phyloP scores from a whole-genome alignment of 64 coral and sea anemone species.

The Porites australiensis region DNA sequence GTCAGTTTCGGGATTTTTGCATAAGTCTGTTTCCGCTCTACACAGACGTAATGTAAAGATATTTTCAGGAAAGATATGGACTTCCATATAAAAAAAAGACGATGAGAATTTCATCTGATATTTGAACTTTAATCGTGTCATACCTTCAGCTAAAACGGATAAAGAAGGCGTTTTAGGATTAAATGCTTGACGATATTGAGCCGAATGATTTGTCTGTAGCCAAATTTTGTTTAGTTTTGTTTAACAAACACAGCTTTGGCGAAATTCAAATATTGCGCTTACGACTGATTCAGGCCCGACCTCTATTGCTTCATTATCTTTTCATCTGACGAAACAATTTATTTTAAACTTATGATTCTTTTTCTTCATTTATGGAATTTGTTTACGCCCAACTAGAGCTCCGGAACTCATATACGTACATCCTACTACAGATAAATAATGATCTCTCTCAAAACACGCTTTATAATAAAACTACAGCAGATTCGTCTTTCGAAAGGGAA shows the following conservation, averaged over 20 bases:
- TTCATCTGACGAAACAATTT: too few relatives aligned
- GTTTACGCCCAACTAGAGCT: background rate
- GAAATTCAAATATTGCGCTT: too few relatives aligned
- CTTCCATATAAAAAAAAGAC: background rate
- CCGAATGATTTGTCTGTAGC: background rate
- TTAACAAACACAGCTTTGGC: too few relatives aligned
- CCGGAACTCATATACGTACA: background rate
- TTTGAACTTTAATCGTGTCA: background rate
- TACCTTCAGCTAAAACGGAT: too few relatives aligned
- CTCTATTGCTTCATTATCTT: too few relatives aligned
- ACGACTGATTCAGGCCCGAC: too few relatives aligned
- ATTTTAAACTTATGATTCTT: background rate
- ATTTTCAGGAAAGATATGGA: conserved; percentile 1
- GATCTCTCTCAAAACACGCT: too few relatives aligned
- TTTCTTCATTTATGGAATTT: background rate
- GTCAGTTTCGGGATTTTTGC: conserved; percentile 30
- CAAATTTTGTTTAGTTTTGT: too few relatives aligned
- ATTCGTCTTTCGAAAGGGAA: too few relatives aligned
- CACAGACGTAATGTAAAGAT: background rate
- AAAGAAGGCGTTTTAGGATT: too few relatives aligned
- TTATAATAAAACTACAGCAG: too few relatives aligned
- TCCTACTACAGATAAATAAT: background rate
- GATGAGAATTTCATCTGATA: conserved; percentile 31
- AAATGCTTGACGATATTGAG: too few relatives aligned
- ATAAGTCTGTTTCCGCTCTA: conserved; percentile 36